A percentile compares a stretch with the other conserved stretches of the same genome.
phyloP scores from a whole-genome alignment of 1,140 invertebrate species.

The Pseudachorutes palmiensis region DNA sequence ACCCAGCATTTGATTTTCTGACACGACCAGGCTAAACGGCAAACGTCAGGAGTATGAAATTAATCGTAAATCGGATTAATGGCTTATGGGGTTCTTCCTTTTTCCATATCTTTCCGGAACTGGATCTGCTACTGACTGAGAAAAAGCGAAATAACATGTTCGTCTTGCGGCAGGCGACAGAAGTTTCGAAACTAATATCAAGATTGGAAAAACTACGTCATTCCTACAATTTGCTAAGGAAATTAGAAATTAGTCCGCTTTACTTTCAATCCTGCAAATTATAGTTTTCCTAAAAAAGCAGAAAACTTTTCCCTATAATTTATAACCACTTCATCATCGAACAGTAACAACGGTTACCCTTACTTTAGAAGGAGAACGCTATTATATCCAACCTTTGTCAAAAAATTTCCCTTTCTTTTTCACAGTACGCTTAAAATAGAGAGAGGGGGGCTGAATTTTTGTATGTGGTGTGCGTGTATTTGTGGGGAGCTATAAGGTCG shows the following conservation, averaged over 20 bases:
- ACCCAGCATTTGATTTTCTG: background rate
- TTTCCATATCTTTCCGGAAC: background rate
- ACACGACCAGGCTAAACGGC: background rate
- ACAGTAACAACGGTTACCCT: too few relatives aligned
- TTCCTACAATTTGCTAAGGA: too few relatives aligned
- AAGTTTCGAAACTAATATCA: too few relatives aligned
- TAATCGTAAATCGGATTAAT: conserved; percentile 3
- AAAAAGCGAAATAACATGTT: background rate
- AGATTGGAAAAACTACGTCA: too few relatives aligned
- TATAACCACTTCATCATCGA: too few relatives aligned
- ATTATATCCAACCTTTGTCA: background rate
- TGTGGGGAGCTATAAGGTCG: background rate
- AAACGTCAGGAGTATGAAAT: background rate
- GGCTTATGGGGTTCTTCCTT: background rate
- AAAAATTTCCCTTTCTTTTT: background rate
- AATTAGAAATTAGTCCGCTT: too few relatives aligned
- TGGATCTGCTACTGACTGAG: background rate
- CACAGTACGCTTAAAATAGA: background rate
- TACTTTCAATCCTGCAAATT: too few relatives aligned
- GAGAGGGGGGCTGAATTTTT: background rate
- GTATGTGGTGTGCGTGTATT: background rate
- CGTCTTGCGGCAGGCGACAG: too few relatives aligned
- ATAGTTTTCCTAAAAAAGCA: too few relatives aligned
- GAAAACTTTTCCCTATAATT: too few relatives aligned
- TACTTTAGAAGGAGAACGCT: background rate